Evolutionary conservation across 2,888 invertebrate species (phyloP).

Genomic region (Galeopsomyia nigrocyanea): DNA sequence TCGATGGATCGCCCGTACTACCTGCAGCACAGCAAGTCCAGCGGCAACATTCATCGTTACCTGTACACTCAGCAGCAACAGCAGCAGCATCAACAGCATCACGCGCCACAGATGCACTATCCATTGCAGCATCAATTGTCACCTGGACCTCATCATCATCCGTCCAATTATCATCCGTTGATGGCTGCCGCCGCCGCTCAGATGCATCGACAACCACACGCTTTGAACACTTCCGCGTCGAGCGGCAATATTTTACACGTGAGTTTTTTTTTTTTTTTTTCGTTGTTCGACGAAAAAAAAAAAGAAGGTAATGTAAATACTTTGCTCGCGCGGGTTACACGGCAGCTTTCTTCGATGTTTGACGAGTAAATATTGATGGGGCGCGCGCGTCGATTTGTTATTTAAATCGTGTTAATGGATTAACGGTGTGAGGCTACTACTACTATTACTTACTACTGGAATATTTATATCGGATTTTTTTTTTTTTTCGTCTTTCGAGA

Average conservation of each 20-base stretch:
- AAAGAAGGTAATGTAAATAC: no score
- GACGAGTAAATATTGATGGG: no score
- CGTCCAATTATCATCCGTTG: constrained; percentile 51
- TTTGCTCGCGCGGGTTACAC: no score
- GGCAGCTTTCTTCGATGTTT: no score
- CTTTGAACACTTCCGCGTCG: constrained; percentile 72
- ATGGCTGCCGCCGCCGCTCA: constrained; percentile 48
- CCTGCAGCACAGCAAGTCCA: constrained; percentile 79
- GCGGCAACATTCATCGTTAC: constrained; percentile 75
- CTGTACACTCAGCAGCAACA: constrained; percentile 73
- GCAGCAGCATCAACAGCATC: constrained; percentile 72
- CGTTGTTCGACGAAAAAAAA: no score
- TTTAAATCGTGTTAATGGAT: no score
- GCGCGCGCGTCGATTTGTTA: no score
- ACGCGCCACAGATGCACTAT: constrained; percentile 50
- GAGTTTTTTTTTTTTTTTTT: constrained; percentile 45
- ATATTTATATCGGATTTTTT: no score
- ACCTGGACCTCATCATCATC: constrained; percentile 52
- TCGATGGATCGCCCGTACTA: constrained; percentile 61
- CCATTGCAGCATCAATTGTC: constrained; percentile 59
- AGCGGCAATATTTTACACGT: constrained; percentile 76
- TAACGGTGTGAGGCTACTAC: no score
- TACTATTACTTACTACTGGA: no score
- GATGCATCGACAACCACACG: constrained; percentile 57
- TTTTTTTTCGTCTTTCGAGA: no score